Evolutionary conservation across 2,888 invertebrate species (phyloP).

Genomic region (Tenthredo livida): DNA sequence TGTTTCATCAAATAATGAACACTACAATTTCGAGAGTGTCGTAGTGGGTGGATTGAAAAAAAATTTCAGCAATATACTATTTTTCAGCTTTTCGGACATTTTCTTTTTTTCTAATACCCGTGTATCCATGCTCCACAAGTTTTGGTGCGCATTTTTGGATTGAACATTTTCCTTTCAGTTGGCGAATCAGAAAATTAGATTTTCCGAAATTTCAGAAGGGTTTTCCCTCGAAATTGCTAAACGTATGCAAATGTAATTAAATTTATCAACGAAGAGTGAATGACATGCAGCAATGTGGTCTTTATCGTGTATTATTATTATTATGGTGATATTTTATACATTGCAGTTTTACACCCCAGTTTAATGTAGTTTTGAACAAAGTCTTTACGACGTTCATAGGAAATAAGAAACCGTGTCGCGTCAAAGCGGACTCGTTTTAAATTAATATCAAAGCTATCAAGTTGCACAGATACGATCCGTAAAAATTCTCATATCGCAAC

Average conservation of each 20-base stretch:
- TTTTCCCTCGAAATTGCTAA: no score
- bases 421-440: not conserved
- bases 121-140: no score
- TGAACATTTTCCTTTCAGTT: no score
- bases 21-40: no score
- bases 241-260: not conserved
- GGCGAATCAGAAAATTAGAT: no score
- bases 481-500: not conserved
- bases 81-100: no score
- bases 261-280: not conserved
- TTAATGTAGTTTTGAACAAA: not conserved
- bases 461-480: not conserved
- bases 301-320: not conserved
- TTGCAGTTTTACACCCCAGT: not conserved
- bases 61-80: no score
- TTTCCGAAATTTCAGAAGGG: no score
- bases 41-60: no score
- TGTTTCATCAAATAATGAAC: no score
- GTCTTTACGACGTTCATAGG: not conserved
- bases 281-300: not conserved
- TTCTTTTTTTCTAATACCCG: no score
- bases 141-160: no score
- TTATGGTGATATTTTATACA: not conserved
- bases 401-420: not conserved
- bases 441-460: conserved; percentile 3